phyloP scores from a whole-genome alignment of 2,797 vertebrate species.

The Falco berigora region DNA sequence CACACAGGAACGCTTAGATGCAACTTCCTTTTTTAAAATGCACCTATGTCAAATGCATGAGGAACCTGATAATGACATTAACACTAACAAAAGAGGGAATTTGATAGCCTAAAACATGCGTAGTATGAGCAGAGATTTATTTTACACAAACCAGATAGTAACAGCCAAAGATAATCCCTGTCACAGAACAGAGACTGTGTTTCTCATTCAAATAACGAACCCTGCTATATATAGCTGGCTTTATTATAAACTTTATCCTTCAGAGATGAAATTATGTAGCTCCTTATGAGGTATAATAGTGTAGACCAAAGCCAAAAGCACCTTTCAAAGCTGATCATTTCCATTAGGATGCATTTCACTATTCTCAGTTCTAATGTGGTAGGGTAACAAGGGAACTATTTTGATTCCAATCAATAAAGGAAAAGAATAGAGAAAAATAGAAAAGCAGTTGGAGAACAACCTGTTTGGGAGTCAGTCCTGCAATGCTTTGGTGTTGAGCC shows the following conservation, averaged over 20 bases:
- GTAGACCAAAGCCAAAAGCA: not conserved
- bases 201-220: constrained; percentile 11
- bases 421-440: not conserved
- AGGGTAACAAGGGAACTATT: not conserved
- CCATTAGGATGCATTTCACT: not conserved
- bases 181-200: not conserved
- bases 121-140: not conserved
- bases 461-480: not conserved
- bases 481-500: not conserved
- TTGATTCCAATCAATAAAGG: not conserved
- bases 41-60: not conserved
- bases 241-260: constrained; percentile 14
- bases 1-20: not conserved
- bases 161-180: constrained; percentile 30
- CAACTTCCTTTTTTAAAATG: not conserved
- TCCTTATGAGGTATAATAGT: not conserved
- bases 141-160: constrained; percentile 7
- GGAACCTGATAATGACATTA: not conserved
- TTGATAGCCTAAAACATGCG: not conserved
- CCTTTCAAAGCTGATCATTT: not conserved
- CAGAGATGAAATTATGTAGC: not conserved
- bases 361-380: not conserved
- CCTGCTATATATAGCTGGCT: constrained; percentile 19
- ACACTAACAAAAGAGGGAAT: constrained; percentile 1
- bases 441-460: not conserved